Base-by-base conservation (phyloP, 2,888 invertebrate genomes). In the Dasypolia templi region DNA sequence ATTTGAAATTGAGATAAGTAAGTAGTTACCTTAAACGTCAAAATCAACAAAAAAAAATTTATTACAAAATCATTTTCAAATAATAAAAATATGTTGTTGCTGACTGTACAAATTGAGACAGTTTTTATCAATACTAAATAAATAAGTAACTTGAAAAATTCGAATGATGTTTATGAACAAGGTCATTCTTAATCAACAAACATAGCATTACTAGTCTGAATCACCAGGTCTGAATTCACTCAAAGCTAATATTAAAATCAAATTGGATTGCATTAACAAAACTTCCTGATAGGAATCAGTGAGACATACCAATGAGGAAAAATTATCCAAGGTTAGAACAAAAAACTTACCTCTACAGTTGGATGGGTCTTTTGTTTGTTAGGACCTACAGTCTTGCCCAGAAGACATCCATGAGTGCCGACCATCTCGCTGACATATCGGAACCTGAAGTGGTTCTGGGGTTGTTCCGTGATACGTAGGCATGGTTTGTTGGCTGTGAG, bases 351-450 rank as follows among this genome's bases (percentile, higher is more conserved):
- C 94, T 97, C 97, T n/a, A 98, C 98, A 69, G 97, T 97, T 0
- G 98, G 98, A 91, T 97, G 98, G 5, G 97, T 97, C 92, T 97
- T 98, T 69, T 96, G 96, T 72, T 97, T 97, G 32, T 95, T 97
- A 22, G 95, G 94, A 42, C 96, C 96, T 56, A 87, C 87, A n/a
- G 95, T 97, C 72, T 96, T 96, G 0, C 98, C 98, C 26, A 97
- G 96, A 9, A 98, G 94, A 83, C 98, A 97, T 0, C 98, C 98
- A 93, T 98, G 98, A 0, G 98, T 98, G 0, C 98, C 98, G 72
- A 97, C 97, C 98, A 98, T 98, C 96, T 98, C 98, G 53, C 98
- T 98, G 90, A 97, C 98, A 90, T 98, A 98, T 2, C 98, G 97
- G 91, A 98, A 98, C 69, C 98, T 96, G 91, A 98, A 98, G 92